A percentile compares a stretch with the other conserved stretches of the same genome.
phyloP scores from a whole-genome alignment of 2,797 vertebrate species.

The Sebastes taczanowskii region DNA sequence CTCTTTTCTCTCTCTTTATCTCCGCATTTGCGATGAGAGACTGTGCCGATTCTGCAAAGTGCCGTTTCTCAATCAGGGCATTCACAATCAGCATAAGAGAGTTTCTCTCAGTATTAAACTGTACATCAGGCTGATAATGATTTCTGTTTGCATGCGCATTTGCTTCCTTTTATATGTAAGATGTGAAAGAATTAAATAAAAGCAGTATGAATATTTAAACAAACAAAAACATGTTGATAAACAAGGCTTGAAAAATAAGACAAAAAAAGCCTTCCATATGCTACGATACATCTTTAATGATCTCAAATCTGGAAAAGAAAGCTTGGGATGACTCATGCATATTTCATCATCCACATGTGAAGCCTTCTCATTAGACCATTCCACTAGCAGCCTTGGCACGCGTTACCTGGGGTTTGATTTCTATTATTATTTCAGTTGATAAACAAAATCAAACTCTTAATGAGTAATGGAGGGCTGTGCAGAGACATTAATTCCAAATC shows the following conservation, averaged over 20 bases:
- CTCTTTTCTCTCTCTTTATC: constrained; percentile 7
- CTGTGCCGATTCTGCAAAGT: constrained; percentile 65
- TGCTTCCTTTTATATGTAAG: constrained; percentile 88
- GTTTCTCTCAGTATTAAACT: constrained; percentile 83
- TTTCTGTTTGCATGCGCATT: constrained; percentile 85
- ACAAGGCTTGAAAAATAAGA: constrained; percentile 89
- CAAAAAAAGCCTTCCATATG: constrained; percentile 87
- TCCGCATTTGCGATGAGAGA: constrained; percentile 49
- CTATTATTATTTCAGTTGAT: constrained; percentile 83
- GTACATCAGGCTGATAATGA: constrained; percentile 85
- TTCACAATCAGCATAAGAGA: constrained; percentile 84
- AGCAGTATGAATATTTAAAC: constrained; percentile 89
- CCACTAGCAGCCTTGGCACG: constrained; percentile 79
- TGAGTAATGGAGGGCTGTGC: constrained; percentile 75
- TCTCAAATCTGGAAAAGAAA: constrained; percentile 88
- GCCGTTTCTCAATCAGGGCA: constrained; percentile 84
- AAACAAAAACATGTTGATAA: constrained; percentile 90
- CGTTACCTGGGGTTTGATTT: constrained; percentile 84
- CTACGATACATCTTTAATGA: constrained; percentile 90
- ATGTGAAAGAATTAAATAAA: constrained; percentile 91
- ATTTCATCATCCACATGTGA: constrained; percentile 90
- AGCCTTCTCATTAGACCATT: constrained; percentile 83
- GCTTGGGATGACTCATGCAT: constrained; percentile 87
- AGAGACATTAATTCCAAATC: constrained; percentile 60
- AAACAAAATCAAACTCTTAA: constrained; percentile 82